Evolutionary conservation across 2,888 invertebrate genomes (phyloP).

Genomic region (Microdon myrmicae): DNA sequence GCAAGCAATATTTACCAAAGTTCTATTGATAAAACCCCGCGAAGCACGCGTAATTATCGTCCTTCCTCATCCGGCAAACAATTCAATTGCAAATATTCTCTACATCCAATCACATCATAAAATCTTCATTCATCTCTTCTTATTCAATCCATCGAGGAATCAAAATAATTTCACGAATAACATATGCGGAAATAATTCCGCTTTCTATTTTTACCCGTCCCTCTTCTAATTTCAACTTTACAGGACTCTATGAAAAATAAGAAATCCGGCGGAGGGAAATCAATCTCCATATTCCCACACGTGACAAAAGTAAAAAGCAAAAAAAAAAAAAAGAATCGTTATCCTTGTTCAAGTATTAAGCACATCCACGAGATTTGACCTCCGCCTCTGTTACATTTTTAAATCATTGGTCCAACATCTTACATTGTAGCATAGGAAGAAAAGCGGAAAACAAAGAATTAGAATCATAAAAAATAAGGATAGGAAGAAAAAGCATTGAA

Average conservation of each 20-base stretch:
- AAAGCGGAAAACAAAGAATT: conserved; percentile 11
- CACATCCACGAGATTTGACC: background rate
- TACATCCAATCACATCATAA: too few relatives aligned
- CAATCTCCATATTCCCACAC: conserved; percentile 24
- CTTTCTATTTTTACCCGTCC: conserved; percentile 10
- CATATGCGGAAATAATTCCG: too few relatives aligned
- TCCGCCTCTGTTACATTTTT: conserved; percentile 14
- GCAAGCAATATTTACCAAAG: too few relatives aligned
- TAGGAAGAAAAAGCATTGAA: conserved; percentile 4
- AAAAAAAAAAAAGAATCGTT: too few relatives aligned
- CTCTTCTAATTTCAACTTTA: conserved; percentile 10
- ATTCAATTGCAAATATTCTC: too few relatives aligned
- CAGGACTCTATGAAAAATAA: too few relatives aligned
- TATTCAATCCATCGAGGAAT: too few relatives aligned
- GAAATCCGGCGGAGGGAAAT: conserved; percentile 14
- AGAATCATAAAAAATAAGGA: conserved; percentile 19
- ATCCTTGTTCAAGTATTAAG: background rate
- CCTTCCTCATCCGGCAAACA: too few relatives aligned
- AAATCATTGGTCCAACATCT: conserved; percentile 9
- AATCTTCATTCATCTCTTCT: too few relatives aligned
- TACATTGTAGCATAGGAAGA: conserved; percentile 6
- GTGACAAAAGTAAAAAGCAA: conserved; percentile 1
- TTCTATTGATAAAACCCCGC: too few relatives aligned
- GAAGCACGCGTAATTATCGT: too few relatives aligned
- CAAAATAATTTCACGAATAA: too few relatives aligned